Conservation (phyloP, 2,797 vertebrate genomes). For the Leptoclinus maculatus region DNA sequence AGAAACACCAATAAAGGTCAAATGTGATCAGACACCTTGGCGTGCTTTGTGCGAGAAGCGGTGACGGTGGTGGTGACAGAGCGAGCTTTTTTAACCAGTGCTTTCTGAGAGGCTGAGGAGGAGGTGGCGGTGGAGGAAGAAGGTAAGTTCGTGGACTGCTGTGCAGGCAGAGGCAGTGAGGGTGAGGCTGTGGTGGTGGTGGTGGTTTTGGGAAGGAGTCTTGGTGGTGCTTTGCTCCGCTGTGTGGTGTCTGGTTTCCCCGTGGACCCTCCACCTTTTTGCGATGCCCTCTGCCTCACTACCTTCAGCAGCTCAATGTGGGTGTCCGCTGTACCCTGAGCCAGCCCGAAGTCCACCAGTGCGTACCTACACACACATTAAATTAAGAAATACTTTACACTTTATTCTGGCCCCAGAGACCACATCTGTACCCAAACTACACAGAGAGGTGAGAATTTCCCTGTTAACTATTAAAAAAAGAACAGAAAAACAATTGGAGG, state of each 20-base stretch:
- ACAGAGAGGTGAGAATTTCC: not conserved
- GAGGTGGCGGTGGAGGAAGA: slow-evolving; percentile 61
- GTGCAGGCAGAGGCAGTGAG: slow-evolving; percentile 70
- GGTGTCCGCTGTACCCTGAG: slow-evolving; percentile 94
- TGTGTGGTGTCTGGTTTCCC: slow-evolving; percentile 76
- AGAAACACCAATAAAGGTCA: slow-evolving; percentile 1
- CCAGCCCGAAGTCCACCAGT: slow-evolving; percentile 97
- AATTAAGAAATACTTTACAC: not conserved
- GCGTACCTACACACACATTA: slow-evolving; percentile 85
- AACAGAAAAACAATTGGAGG: too few species aligned
- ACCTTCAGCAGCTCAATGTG: slow-evolving; percentile 94
- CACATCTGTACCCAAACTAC: not conserved
- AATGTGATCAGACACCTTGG: slow-evolving; percentile 85
- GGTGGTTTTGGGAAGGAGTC: slow-evolving; percentile 37
- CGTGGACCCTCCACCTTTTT: slow-evolving; percentile 86
- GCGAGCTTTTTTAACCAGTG: slow-evolving; percentile 83
- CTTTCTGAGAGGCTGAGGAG: slow-evolving; percentile 73
- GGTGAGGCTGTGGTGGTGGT: slow-evolving; percentile 53
- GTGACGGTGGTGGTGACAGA: slow-evolving; percentile 72
- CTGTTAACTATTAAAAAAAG: not conserved
- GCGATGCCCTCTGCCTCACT: slow-evolving; percentile 81
- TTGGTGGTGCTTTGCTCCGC: slow-evolving; percentile 75
- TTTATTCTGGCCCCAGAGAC: not conserved
- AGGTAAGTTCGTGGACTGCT: slow-evolving; percentile 53
- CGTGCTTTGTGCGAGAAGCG: slow-evolving; percentile 83